Conservation (phyloP, 2,888 invertebrate species). For the Mesorhabditis sp. region DNA sequence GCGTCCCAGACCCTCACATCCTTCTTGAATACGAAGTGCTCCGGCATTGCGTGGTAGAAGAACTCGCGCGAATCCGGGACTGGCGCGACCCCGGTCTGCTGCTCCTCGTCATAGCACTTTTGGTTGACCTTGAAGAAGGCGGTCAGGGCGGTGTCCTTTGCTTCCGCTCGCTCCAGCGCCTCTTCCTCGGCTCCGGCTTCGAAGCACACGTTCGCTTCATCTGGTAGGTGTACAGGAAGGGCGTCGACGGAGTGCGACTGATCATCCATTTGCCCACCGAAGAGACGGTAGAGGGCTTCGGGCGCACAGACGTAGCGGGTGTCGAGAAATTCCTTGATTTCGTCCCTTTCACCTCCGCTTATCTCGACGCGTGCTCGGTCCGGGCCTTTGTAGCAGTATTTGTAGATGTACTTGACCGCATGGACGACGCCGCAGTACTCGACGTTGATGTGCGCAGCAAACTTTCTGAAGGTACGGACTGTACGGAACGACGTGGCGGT, state of each 20-base stretch:
- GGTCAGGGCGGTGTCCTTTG: conserved; percentile 10
- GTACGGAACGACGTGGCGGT: conserved; percentile 53
- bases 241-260: conserved; percentile 17
- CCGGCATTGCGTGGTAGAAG: conserved; percentile 17
- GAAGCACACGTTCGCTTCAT: conserved; percentile 16
- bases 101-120: not conserved
- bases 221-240: conserved; percentile 25
- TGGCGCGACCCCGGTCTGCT: conserved; percentile 3
- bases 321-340: conserved; percentile 19
- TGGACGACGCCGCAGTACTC: conserved; percentile 48
- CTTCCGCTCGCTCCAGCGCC: not conserved
- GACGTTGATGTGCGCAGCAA: conserved; percentile 45
- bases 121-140: conserved; percentile 23
- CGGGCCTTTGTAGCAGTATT: conserved; percentile 46
- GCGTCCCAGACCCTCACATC: conserved; percentile 9
- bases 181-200: conserved; percentile 1
- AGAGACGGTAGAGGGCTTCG: conserved; percentile 20
- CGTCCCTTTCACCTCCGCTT: conserved; percentile 11
- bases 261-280: conserved; percentile 12
- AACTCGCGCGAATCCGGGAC: not conserved
- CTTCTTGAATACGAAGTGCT: conserved; percentile 19
- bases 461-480: conserved; percentile 21
- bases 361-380: conserved; percentile 15
- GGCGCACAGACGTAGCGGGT: conserved; percentile 26
- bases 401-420: conserved; percentile 30